A percentile compares a stretch with the other conserved stretches of the same genome.
Evolutionary conservation across 2,797 vertebrate genomes (phyloP).

Genomic region (Centropyge bicolor): DNA sequence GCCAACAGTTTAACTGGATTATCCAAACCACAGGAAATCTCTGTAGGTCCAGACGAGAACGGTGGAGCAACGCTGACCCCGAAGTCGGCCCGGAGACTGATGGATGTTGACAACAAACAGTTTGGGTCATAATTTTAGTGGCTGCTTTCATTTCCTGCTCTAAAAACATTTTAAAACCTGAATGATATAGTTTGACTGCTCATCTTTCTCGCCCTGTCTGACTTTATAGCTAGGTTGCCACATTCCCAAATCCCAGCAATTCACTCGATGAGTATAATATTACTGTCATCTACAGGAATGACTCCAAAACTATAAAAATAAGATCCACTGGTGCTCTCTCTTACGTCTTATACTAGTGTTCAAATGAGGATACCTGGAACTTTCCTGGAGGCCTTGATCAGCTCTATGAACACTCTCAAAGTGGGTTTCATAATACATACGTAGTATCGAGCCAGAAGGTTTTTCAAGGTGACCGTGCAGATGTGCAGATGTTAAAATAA

Average conservation of each 20-base stretch:
- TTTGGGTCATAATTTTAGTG: not conserved
- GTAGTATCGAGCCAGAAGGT: not conserved
- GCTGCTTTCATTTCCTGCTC: not conserved
- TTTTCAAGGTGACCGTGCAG: constrained; percentile 8
- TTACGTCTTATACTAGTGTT: constrained; percentile 7
- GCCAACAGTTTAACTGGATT: not conserved
- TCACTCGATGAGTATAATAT: not conserved
- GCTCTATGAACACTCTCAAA: constrained; percentile 18
- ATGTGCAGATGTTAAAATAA: constrained; percentile 15
- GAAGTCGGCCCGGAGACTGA: not conserved
- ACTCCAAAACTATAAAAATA: not conserved
- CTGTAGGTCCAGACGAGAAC: too few relatives aligned
- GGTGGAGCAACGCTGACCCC: too few relatives aligned
- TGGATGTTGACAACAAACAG: not conserved
- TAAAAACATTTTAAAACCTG: not conserved
- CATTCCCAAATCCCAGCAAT: not conserved
- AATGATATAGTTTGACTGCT: too few relatives aligned
- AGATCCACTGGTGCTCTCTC: not conserved
- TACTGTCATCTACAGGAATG: not conserved
- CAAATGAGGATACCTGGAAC: constrained; percentile 13
- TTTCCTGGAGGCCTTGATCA: constrained; percentile 19
- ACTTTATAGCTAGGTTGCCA: not conserved
- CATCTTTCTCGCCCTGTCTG: not conserved
- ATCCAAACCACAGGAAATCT: not conserved
- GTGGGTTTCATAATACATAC: constrained; percentile 14